Percentiles rank a stretch among this genome's conserved stretches.
Evolutionary conservation across 2,113 vertebrate species (phyloP).

Genomic region (Capreolus pygargus): DNA sequence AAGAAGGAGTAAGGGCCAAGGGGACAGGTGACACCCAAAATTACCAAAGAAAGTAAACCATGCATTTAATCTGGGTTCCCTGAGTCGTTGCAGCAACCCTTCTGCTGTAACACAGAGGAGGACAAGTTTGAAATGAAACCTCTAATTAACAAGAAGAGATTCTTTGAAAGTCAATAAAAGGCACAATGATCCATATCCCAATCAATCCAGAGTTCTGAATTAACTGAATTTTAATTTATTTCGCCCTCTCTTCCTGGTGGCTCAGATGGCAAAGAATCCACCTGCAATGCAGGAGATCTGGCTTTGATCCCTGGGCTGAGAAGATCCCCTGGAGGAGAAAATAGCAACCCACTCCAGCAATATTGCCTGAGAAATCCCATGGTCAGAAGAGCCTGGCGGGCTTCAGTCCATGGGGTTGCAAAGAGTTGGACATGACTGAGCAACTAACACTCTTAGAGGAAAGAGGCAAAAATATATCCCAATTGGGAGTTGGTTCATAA

Average conservation of each 20-base stretch:
- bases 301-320: not conserved
- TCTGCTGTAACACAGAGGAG: not conserved
- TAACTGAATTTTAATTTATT: conserved; percentile 15
- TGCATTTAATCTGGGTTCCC: not conserved
- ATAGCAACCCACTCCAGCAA: not conserved
- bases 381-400: not conserved
- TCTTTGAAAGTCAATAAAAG: not conserved
- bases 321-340: not conserved
- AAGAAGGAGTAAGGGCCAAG: not conserved
- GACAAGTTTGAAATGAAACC: not conserved
- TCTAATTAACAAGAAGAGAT: not conserved
- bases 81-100: not conserved
- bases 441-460: not conserved
- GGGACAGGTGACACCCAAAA: not conserved
- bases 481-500: not conserved
- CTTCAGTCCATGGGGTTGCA: not conserved
- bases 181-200: not conserved
- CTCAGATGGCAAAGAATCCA: not conserved
- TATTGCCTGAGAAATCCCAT: not conserved
- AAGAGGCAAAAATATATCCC: not conserved
- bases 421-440: not conserved
- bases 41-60: not conserved
- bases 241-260: not conserved
- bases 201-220: not conserved
- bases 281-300: not conserved